Evolutionary conservation across 2,797 vertebrate species (phyloP).

Genomic region (Pipistrellus pygmaeus): DNA sequence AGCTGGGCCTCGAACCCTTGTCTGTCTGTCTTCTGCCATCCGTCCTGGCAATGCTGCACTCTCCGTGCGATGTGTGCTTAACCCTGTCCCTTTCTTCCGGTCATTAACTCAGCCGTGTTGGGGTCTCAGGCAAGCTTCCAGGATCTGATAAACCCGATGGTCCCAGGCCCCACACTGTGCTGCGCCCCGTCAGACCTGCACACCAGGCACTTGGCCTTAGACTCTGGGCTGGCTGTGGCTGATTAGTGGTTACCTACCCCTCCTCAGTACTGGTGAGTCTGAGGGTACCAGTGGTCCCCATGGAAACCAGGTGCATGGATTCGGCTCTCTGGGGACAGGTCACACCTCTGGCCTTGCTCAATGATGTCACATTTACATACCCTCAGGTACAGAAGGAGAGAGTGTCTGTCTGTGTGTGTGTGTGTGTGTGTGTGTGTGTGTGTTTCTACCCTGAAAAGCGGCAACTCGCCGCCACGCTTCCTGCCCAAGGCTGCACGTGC

Average conservation of each 20-base stretch:
- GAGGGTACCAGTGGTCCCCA: neutral
- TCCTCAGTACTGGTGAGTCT: neutral
- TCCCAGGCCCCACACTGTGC: neutral
- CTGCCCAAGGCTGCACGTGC: neutral
- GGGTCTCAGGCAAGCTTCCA: neutral
- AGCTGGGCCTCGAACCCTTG: neutral
- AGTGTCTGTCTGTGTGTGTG: neutral
- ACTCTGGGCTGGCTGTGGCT: neutral
- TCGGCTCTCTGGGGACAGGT: neutral
- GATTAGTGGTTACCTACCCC: neutral
- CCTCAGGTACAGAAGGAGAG: neutral
- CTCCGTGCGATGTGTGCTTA: neutral
- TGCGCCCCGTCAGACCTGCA: rapidly evolving
- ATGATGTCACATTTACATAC: neutral
- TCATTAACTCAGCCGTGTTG: neutral
- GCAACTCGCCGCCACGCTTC: neutral
- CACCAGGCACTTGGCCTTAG: neutral
- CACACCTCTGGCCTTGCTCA: neutral
- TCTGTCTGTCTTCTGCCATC: neutral
- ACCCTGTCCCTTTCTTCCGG: neutral
- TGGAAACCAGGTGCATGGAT: neutral
- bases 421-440: neutral
- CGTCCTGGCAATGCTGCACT: no score
- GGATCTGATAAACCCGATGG: neutral
- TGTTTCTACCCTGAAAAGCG: neutral